These are phyloP conservation scores for Fukomys damarensis DNA, from an alignment of 2,113 vertebrate genomes.

Conservation along the genomic window DNA sequence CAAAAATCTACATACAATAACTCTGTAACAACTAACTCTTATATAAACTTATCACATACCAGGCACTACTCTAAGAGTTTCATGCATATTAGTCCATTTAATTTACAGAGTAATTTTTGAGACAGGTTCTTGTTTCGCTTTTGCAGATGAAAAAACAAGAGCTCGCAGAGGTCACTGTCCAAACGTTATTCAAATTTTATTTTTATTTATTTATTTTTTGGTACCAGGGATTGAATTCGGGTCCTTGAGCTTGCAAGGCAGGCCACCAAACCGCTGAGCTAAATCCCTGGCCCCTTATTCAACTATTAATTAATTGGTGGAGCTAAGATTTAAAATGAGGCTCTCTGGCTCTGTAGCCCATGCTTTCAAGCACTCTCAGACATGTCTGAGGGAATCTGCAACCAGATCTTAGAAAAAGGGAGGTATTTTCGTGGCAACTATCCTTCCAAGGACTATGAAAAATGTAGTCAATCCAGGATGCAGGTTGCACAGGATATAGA, in stretches of 20 bases:
- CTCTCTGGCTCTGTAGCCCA: neutral
- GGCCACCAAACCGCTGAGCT: no score
- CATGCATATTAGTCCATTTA: neutral
- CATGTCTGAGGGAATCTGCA: neutral
- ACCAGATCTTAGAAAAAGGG: neutral
- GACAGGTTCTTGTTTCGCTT: neutral
- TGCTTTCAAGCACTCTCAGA: neutral
- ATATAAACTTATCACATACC: neutral
- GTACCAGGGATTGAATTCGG: no score
- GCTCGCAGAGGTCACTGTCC: neutral
- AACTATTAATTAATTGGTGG: neutral
- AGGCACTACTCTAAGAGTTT: neutral
- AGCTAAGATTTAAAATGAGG: neutral
- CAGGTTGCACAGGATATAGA: neutral
- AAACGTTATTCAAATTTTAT: neutral
- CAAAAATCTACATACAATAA: neutral
- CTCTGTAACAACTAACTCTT: neutral
- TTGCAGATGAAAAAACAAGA: slow-evolving; percentile 16
- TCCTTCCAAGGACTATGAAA: neutral
- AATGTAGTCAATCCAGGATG: neutral
- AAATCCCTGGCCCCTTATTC: no score
- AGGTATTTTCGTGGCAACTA: neutral
- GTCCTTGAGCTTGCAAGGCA: no score
- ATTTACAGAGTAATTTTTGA: slow-evolving; percentile 3
- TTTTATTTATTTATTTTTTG: no score